Percentiles rank a stretch among this genome's conserved stretches.
phyloP scores from a whole-genome alignment of 2,888 invertebrate genomes.

The Coelogynopora nodosa region DNA sequence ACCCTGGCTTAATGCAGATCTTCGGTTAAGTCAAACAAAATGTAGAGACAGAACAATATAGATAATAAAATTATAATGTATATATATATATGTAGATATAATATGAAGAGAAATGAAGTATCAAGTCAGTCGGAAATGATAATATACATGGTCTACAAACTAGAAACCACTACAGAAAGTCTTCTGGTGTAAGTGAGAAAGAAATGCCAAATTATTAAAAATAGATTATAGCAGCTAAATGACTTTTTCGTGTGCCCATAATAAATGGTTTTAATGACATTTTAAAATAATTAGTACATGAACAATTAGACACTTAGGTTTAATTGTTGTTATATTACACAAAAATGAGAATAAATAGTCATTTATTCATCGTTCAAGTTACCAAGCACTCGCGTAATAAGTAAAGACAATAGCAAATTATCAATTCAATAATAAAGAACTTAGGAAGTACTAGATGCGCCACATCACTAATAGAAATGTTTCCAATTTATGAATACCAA shows the following conservation, averaged over 20 bases:
- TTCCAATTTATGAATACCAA: background rate
- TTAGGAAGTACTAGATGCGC: background rate
- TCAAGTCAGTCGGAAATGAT: conserved; percentile 8
- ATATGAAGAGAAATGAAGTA: background rate
- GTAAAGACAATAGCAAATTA: background rate
- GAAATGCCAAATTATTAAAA: background rate
- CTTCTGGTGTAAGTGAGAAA: conserved; percentile 8
- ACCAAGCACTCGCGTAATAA: background rate
- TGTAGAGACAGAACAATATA: background rate
- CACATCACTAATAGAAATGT: background rate
- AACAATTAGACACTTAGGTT: too few relatives aligned
- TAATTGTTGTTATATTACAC: too few relatives aligned
- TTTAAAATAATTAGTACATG: too few relatives aligned
- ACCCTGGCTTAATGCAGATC: too few relatives aligned
- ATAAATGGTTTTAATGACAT: background rate
- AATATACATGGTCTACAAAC: conserved; percentile 5
- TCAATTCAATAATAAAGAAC: too few relatives aligned
- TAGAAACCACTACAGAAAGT: conserved; percentile 3
- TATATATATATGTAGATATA: too few relatives aligned
- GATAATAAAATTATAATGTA: background rate
- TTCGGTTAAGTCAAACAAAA: too few relatives aligned
- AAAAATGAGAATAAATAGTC: background rate
- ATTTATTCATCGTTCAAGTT: background rate
- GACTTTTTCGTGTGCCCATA: background rate
- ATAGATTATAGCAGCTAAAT: background rate